Evolutionary conservation across 2,888 invertebrate species (phyloP).

Genomic region (Julus scanicus): DNA sequence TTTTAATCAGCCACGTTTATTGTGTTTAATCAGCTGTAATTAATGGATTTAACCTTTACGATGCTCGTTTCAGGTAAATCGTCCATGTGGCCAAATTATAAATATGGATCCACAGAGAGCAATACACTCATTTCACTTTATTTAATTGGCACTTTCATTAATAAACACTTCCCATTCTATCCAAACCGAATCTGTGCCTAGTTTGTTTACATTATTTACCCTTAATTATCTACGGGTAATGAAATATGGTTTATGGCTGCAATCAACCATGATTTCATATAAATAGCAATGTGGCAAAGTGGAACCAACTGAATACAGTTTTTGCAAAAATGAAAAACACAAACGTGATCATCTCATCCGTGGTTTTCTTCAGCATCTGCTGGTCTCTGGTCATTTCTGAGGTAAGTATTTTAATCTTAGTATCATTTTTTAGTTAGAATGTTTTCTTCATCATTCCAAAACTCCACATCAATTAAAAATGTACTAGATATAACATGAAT

Average conservation of each 20-base stretch:
- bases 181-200: neutral
- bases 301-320: neutral
- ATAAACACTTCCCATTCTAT: constrained; percentile 23
- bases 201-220: constrained; percentile 25
- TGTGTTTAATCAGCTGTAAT: constrained; percentile 34
- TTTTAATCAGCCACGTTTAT: neutral
- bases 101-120: constrained; percentile 22
- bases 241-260: neutral
- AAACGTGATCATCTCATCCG: neutral
- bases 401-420: neutral
- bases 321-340: neutral
- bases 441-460: no score
- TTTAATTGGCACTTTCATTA: constrained; percentile 25
- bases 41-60: neutral
- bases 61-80: neutral
- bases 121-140: constrained; percentile 34
- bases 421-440: no score
- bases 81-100: neutral
- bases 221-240: neutral
- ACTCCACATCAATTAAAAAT: no score
- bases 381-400: neutral
- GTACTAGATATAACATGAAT: no score
- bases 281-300: neutral
- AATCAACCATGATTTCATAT: neutral
- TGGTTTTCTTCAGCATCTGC: neutral